Base-by-base conservation (phyloP, 2,113 vertebrate genomes). In the Psettodes erumei region DNA sequence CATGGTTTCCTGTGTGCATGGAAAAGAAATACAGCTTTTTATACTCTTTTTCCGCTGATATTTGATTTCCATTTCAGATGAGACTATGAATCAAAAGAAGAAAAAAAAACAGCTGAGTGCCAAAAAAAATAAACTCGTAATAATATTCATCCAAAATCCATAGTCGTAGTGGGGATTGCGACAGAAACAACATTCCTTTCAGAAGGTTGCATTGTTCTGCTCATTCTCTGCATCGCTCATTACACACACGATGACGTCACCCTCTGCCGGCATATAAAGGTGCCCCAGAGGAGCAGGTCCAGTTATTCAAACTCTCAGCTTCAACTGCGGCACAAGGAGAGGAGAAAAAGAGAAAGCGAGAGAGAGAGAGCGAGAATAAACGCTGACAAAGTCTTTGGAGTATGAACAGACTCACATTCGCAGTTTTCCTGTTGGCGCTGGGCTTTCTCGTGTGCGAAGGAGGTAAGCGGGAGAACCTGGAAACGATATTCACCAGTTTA, bases 391-490 rank as follows among this genome's bases (percentile, higher is more conserved):
- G 47, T n/a, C 18, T 42, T 75, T 76, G 90, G 73, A 90, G 55
- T 40, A 92, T 94, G 94, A 89, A 74, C 63, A 89, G 1, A 63
- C 55, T 82, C 18, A 79, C 63, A 30, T 12, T 74, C 9, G 23
- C 82, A 21, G 16, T 86, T 81, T 75, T 88, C 16, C 67, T 93
- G 18, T 48, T 91, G 77, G 86, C 82, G n/a, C 65, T 92, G 68
- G 79, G 85, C 5, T 74, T 87, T 82, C 40, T 89, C 61, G 60
- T 82, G 68, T 92, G 91, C n/a, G 75, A 89, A 79, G 86, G 79
- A 58, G 91, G 94, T 94, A 68, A 91, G 92, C 23, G 12, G 1
- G 40, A 1, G 0, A 66, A 55, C 11, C 13, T 8, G 5, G 27
- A 33, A 2, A 1, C 12, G 4, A 9, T 23, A 40, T 40, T 0